Evolutionary conservation across 2,888 invertebrate species (phyloP).

Genomic region (Drosophila aldrichi): DNA sequence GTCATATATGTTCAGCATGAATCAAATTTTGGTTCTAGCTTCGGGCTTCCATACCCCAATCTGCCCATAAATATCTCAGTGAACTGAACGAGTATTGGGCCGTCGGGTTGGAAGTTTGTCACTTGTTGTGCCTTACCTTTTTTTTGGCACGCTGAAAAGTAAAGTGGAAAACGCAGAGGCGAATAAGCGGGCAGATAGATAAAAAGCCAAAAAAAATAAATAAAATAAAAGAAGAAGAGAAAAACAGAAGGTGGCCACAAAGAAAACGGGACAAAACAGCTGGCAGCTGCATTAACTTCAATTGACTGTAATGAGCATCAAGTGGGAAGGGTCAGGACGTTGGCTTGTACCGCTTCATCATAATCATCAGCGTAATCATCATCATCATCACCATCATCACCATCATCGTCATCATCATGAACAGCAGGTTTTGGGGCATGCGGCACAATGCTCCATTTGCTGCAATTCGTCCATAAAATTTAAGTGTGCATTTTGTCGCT

Average conservation of each 20-base stretch:
- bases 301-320: constrained; percentile 71
- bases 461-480: constrained; percentile 62
- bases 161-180: not conserved
- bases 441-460: constrained; percentile 60
- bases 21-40: too few species aligned
- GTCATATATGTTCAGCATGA: too few species aligned
- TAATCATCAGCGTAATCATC: constrained; percentile 13
- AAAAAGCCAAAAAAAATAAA: not conserved
- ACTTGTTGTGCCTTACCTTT: constrained; percentile 17
- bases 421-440: constrained; percentile 56
- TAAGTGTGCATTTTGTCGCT: constrained; percentile 62
- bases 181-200: constrained; percentile 6
- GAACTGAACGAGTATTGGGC: not conserved
- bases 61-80: not conserved
- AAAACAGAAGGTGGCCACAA: constrained; percentile 4
- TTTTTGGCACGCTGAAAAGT: constrained; percentile 10
- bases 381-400: not conserved
- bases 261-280: constrained; percentile 48
- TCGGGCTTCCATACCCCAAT: too few species aligned
- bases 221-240: not conserved
- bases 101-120: not conserved
- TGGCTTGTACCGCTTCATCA: constrained; percentile 31
- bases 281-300: constrained; percentile 68
- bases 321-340: constrained; percentile 43
- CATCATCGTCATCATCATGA: constrained; percentile 31